A percentile compares a stretch with the other conserved stretches of the same genome.
These are phyloP conservation scores for Lepidochrysops patricia DNA, from an alignment of 2,888 invertebrate genomes.

Conservation along the genomic window DNA sequence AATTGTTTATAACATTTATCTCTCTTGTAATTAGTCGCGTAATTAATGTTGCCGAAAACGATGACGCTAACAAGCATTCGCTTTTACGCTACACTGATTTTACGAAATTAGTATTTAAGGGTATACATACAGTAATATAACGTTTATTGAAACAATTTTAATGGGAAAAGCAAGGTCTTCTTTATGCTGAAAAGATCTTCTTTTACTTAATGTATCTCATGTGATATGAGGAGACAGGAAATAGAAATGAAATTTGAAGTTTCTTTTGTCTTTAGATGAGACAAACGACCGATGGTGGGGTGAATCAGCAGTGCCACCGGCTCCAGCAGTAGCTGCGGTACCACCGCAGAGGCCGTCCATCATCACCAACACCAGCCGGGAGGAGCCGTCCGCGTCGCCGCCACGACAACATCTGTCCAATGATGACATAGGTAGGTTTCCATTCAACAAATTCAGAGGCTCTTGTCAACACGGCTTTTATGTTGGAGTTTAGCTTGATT, in stretches of 20 bases:
- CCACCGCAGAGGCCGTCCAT: constrained; percentile 58
- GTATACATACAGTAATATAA: background rate
- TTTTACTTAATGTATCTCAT: too few species aligned
- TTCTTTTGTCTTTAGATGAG: constrained; percentile 40
- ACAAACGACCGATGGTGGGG: constrained; percentile 65
- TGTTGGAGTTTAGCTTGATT: too few species aligned
- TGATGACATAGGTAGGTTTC: constrained; percentile 29
- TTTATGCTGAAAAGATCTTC: too few species aligned
- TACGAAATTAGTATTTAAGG: background rate
- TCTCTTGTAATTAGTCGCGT: background rate
- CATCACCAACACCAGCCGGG: constrained; percentile 48
- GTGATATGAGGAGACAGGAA: too few species aligned
- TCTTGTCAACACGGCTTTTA: too few species aligned
- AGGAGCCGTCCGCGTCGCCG: constrained; percentile 48
- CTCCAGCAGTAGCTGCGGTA: constrained; percentile 63
- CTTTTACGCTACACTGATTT: background rate
- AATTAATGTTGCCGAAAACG: background rate
- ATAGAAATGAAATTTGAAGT: background rate
- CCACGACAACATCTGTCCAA: constrained; percentile 52
- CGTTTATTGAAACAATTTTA: background rate
- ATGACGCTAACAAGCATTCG: background rate
- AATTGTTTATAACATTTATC: background rate
- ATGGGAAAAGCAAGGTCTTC: background rate
- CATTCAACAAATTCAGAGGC: too few species aligned
- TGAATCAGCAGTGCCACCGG: constrained; percentile 63